These are phyloP conservation scores for Cariama cristata DNA, from an alignment of 2,113 vertebrate species.

Conservation along the genomic window DNA sequence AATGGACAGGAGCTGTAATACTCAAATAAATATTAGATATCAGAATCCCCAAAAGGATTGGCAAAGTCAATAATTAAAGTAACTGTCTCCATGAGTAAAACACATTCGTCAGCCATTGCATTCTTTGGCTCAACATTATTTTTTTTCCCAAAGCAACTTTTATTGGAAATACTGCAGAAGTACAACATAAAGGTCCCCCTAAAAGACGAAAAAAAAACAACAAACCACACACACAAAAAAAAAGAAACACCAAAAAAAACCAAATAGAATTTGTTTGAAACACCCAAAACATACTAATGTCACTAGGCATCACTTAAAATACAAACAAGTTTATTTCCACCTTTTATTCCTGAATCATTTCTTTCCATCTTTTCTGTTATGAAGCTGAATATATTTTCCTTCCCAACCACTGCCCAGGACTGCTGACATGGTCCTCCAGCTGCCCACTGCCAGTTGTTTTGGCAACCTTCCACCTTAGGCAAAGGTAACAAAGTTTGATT, in stretches of 20 bases:
- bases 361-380: not conserved
- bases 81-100: not conserved
- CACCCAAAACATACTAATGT: not conserved
- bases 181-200: not conserved
- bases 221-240: not conserved
- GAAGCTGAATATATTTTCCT: not conserved
- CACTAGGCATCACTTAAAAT: not conserved
- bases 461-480: not conserved
- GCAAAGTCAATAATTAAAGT: not conserved
- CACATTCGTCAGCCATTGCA: not conserved
- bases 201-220: not conserved
- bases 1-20: not conserved
- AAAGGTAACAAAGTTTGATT: not conserved
- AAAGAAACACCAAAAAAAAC: not conserved
- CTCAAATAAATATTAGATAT: not conserved
- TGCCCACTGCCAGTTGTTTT: not conserved
- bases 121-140: not conserved
- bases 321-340: not conserved
- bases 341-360: not conserved
- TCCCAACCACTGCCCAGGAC: not conserved
- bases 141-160: not conserved
- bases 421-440: not conserved
- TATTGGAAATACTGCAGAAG: not conserved
- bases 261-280: not conserved
- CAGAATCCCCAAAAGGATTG: not conserved